Percentiles rank a stretch among this genome's conserved stretches.
Evolutionary conservation across 2,797 vertebrate species (phyloP).

Genomic region (Mallotus villosus): DNA sequence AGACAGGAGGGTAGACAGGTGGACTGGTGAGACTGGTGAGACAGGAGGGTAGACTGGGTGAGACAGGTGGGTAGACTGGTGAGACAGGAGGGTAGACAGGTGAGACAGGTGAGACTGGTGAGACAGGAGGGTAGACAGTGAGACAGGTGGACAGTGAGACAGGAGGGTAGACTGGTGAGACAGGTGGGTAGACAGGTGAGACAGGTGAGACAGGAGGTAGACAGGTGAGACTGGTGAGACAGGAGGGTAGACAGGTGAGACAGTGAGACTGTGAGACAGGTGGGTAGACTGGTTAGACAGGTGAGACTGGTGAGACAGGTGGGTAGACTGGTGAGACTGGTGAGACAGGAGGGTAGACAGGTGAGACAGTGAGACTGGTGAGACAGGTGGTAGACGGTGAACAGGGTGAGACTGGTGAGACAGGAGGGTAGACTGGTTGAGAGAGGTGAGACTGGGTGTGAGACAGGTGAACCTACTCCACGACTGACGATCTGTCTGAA

Average conservation of each 20-base stretch:
- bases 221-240: too few species aligned
- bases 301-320: conserved; percentile 53
- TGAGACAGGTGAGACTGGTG: not conserved
- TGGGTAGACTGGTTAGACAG: not conserved
- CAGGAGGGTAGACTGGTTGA: not conserved
- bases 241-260: too few species aligned
- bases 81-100: too few species aligned
- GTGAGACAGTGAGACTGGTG: conserved; percentile 80
- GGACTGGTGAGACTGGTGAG: not conserved
- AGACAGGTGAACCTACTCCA: too few species aligned
- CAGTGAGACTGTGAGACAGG: not conserved
- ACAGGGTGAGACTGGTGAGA: not conserved
- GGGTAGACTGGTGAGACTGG: too few species aligned
- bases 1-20: too few species aligned
- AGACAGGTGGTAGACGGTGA: not conserved
- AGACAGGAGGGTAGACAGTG: too few species aligned
- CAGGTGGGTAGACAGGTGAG: conserved; percentile 51
- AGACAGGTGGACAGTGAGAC: conserved; percentile 89
- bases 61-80: conserved; percentile 21
- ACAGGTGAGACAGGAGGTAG: conserved; percentile 77
- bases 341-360: not conserved
- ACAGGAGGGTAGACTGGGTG: conserved; percentile 81
- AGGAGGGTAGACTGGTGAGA: too few species aligned
- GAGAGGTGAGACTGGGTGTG: conserved; percentile 64
- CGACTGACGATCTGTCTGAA: too few species aligned